Percentiles rank a stretch among this genome's conserved stretches.
Conservation (phyloP, 1,140 invertebrate genomes). For the Calliopsis andreniformis region DNA sequence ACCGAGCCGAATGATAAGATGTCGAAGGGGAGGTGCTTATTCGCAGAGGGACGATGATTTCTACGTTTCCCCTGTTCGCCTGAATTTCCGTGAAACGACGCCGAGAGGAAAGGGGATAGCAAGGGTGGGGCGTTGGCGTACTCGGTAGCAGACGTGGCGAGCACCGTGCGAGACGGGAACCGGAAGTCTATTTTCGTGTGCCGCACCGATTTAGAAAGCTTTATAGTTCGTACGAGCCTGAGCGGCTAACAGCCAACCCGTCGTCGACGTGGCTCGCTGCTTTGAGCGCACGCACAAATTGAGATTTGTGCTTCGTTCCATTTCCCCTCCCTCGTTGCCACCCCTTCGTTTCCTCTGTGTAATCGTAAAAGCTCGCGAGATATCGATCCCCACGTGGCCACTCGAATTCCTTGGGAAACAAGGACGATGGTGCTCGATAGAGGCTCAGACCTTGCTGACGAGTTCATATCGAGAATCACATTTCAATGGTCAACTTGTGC, state of each 20-base stretch:
- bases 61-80: not conserved
- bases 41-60: not conserved
- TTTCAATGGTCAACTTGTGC: too few species aligned
- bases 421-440: too few species aligned
- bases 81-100: constrained; percentile 15
- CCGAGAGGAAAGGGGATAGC: not conserved
- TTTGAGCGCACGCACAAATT: constrained; percentile 39
- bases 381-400: not conserved
- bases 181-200: constrained; percentile 81
- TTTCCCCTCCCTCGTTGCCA: not conserved
- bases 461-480: too few species aligned
- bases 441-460: too few species aligned
- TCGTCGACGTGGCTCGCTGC: constrained; percentile 51
- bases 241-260: constrained; percentile 53
- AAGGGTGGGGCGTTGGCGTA: constrained; percentile 58
- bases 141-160: constrained; percentile 56
- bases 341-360: not conserved
- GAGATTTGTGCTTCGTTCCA: constrained; percentile 30
- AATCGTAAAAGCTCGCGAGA: constrained; percentile 12
- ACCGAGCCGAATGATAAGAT: too few species aligned
- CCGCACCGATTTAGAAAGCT: constrained; percentile 80
- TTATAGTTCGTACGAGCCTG: constrained; percentile 76
- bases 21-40: not conserved
- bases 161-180: constrained; percentile 75
- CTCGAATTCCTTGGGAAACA: too few species aligned